Evolutionary conservation across 2,113 vertebrate genomes (phyloP).

Genomic region (Thalassarche chlororhynchos): DNA sequence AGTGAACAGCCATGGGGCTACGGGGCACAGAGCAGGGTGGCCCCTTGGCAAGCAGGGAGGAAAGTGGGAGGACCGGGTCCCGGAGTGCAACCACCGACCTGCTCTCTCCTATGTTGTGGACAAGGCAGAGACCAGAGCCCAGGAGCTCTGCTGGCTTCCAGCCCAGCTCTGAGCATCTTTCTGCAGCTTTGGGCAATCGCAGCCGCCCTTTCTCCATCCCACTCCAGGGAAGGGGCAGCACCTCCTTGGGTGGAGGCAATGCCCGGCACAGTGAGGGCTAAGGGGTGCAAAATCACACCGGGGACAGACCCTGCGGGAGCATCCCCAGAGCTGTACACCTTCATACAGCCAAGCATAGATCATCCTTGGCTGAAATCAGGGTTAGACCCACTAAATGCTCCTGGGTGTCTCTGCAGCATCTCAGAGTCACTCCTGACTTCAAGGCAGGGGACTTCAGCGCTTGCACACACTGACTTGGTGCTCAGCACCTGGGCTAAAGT

Average conservation of each 20-base stretch:
- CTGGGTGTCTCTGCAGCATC: neutral
- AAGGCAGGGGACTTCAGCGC: rapidly evolving
- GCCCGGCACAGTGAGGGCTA: rapidly evolving
- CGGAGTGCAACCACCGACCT: rapidly evolving
- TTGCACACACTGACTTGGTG: neutral
- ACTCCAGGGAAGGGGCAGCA: neutral
- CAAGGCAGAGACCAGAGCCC: neutral
- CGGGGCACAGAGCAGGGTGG: rapidly evolving
- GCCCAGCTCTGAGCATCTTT: neutral
- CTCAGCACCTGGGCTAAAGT: neutral
- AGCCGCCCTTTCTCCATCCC: neutral
- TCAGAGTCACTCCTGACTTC: neutral
- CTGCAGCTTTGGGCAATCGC: neutral
- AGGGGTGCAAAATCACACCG: rapidly evolving
- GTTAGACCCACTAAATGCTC: neutral
- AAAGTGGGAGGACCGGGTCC: neutral
- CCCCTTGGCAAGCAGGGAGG: neutral
- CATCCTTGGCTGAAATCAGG: neutral
- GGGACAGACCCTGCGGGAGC: neutral
- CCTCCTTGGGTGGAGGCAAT: neutral
- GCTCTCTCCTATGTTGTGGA: rapidly evolving
- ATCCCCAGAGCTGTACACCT: neutral
- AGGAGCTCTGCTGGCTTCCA: rapidly evolving
- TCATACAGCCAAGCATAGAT: neutral
- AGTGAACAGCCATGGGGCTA: neutral